Evolutionary conservation across 2,113 vertebrate genomes (phyloP).

Genomic region (Apus apus): DNA sequence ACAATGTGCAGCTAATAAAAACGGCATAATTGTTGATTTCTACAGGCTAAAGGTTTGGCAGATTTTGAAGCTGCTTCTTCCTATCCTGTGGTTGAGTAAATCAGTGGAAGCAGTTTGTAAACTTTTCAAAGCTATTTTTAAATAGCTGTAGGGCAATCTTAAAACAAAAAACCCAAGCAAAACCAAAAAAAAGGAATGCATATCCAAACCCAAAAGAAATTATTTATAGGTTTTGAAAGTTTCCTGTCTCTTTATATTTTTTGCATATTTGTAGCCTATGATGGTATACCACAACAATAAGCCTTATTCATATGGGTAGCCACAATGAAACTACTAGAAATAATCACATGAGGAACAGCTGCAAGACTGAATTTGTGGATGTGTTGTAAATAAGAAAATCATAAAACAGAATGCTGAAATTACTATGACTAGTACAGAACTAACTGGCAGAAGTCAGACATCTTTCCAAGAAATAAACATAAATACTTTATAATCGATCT

Average conservation of each 20-base stretch:
- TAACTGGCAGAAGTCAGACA: background rate
- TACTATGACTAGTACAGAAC: background rate
- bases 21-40: background rate
- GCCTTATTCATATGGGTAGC: constrained; percentile 37
- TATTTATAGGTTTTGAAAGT: constrained; percentile 18
- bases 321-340: constrained; percentile 56
- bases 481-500: background rate
- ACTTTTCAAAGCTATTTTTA: constrained; percentile 1
- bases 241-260: constrained; percentile 49
- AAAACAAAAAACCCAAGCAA: background rate
- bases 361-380: constrained; percentile 44
- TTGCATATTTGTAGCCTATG: constrained; percentile 32
- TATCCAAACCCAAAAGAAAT: constrained; percentile 24
- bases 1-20: background rate
- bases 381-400: constrained; percentile 25
- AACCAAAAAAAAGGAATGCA: background rate
- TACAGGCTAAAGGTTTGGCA: background rate
- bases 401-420: background rate
- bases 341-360: constrained; percentile 67
- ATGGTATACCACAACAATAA: constrained; percentile 55
- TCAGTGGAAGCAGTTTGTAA: background rate
- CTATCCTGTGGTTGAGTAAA: background rate
- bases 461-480: background rate
- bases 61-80: background rate
- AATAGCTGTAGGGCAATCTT: background rate